Base-by-base conservation (phyloP, 2,797 vertebrate species). In the Zalophus californianus region DNA sequence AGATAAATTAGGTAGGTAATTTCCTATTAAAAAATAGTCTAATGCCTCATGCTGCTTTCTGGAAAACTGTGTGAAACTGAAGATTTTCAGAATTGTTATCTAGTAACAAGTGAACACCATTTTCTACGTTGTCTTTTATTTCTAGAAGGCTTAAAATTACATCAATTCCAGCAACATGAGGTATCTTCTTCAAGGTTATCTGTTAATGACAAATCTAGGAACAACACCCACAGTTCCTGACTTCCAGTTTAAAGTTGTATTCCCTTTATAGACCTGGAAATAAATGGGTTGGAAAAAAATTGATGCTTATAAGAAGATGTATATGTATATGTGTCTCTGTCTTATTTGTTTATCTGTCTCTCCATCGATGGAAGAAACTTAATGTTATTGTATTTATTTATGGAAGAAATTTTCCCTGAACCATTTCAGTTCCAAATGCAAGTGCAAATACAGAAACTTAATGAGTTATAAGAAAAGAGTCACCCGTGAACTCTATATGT, bases 381-480 rank as follows among this genome's bases (percentile, higher is more conserved):
- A 85, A 96, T 86, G 25, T 66, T 94, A 92, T 27, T 88, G 25
- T 78, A 89, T 60, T 86, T 95, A 96, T 60, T 54, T 62, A 87
- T 32, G 15, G 32, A 85, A 79, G 44, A 96, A 72, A 73, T 60
- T 64, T 75, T 96, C 85, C 60, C 92, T 80, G 44, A 75, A 85
- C 38, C 21, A 83, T 87, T 89, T 96, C 54, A 75, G 15, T 94
- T 96, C 78, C 38, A 97, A 97, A 72, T 90, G 27, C 18, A 96
- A 77, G 29, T 68, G 7, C 66, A 90, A 91, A 29, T 66, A 91
- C 18, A 64, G 41, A 96, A 95, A 96, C 7, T 87, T 80, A 88
- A 38, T 48, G n/a, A 96, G 88, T 52, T 62, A 68, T 52, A 73
- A 97, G 80, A 90, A 85, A 73, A 97, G 80, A 90, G 87, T 93